A percentile compares a stretch with the other conserved stretches of the same genome.
Conservation (phyloP, 1,140 invertebrate genomes). For the Phymorhynchus buccinoides region DNA sequence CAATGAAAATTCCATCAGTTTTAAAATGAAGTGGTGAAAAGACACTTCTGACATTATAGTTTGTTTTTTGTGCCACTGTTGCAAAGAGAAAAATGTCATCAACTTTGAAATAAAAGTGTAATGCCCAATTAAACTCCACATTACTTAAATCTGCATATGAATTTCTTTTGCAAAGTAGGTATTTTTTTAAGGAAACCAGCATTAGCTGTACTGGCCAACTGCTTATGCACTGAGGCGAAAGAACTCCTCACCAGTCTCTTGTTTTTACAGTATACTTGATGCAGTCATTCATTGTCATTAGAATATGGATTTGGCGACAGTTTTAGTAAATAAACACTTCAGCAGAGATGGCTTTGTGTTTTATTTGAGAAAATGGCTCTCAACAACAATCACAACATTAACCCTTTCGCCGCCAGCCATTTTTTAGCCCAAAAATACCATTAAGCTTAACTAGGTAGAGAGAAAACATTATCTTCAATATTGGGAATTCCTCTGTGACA, state of each 20-base stretch:
- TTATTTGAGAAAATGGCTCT: neutral
- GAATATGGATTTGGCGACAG: slow-evolving; percentile 32
- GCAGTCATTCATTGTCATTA: slow-evolving; percentile 31
- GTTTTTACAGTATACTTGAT: slow-evolving; percentile 32
- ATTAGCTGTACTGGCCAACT: slow-evolving; percentile 42
- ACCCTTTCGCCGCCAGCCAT: too few relatives aligned
- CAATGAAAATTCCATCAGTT: too few relatives aligned
- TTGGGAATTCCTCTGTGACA: too few relatives aligned
- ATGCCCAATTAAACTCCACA: neutral
- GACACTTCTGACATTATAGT: neutral
- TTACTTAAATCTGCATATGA: neutral
- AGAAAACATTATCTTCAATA: too few relatives aligned
- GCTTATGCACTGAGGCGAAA: slow-evolving; percentile 39
- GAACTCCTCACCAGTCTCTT: slow-evolving; percentile 18
- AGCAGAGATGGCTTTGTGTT: slow-evolving; percentile 24
- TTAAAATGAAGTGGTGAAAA: too few relatives aligned
- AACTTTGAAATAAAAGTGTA: neutral
- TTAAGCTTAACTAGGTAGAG: too few relatives aligned
- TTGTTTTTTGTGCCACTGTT: too few relatives aligned
- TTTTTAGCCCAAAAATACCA: too few relatives aligned
- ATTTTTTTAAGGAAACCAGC: slow-evolving; percentile 25
- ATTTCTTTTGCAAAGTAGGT: too few relatives aligned
- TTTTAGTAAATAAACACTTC: slow-evolving; percentile 42
- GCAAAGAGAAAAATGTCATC: neutral
- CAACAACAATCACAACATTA: too few relatives aligned